Evolutionary conservation across 1,140 invertebrate species (phyloP).

Genomic region (Pissodes strobi): DNA sequence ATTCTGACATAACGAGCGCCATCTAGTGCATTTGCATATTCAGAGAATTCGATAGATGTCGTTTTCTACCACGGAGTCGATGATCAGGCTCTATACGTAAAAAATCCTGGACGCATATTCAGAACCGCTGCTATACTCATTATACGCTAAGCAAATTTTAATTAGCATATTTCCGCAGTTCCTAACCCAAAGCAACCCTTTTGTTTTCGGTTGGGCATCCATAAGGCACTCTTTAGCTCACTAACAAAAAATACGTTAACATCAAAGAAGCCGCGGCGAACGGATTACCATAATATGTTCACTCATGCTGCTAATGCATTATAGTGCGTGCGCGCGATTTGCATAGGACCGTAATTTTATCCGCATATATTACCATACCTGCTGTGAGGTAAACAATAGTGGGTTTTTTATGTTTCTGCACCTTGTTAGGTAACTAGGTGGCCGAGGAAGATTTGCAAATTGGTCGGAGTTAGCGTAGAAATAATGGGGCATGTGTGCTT

Average conservation of each 20-base stretch:
- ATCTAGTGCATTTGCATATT: no score
- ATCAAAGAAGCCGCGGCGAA: slow-evolving; percentile 15
- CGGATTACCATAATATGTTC: slow-evolving; percentile 24
- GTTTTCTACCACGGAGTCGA: no score
- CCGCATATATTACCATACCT: slow-evolving; percentile 27
- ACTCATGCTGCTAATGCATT: slow-evolving; percentile 30
- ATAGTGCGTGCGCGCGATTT: slow-evolving; percentile 28
- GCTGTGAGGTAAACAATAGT: slow-evolving; percentile 26
- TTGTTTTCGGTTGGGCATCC: no score
- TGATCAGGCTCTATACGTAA: no score
- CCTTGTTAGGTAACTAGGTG: slow-evolving; percentile 32
- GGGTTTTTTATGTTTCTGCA: slow-evolving; percentile 29
- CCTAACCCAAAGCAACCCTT: no score
- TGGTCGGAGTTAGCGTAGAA: not conserved
- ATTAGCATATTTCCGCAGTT: no score
- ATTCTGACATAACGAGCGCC: no score
- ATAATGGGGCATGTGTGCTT: not conserved
- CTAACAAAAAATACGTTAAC: not conserved
- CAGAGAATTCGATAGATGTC: no score
- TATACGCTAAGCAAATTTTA: no score
- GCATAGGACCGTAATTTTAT: slow-evolving; percentile 26
- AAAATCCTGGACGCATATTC: no score
- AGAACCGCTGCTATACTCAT: no score
- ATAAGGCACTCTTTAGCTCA: no score
- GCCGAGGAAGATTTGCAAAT: slow-evolving; percentile 26